Percentiles rank a stretch among this genome's conserved stretches.
Evolutionary conservation across 2,113 vertebrate genomes (phyloP).

Genomic region (Ascaphus truei): DNA sequence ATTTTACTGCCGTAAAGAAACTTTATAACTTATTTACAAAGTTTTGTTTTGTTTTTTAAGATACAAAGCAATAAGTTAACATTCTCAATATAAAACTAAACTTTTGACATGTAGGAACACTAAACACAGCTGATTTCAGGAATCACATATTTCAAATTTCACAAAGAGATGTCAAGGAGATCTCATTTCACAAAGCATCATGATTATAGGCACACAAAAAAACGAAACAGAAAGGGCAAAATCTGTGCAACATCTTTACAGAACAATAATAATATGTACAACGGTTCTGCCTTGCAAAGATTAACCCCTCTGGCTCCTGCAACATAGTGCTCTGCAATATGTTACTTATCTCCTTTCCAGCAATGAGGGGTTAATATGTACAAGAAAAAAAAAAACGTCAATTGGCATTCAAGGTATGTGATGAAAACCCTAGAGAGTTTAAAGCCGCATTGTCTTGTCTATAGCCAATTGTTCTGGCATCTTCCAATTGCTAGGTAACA

Average conservation of each 20-base stretch:
- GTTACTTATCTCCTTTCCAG: neutral
- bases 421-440: constrained; percentile 39
- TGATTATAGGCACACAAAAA: constrained; percentile 85
- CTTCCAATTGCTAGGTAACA: neutral
- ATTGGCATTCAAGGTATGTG: constrained; percentile 47
- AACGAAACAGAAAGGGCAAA: constrained; percentile 64
- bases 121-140: constrained; percentile 80
- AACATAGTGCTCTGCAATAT: constrained; percentile 24
- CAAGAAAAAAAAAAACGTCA: constrained; percentile 43
- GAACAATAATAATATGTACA: constrained; percentile 79
- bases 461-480: constrained; percentile 18
- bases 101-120: constrained; percentile 84
- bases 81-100: constrained; percentile 97
- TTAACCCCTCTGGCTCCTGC: neutral
- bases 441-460: constrained; percentile 55
- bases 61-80: constrained; percentile 97
- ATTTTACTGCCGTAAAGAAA: constrained; percentile 94
- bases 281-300: constrained; percentile 50
- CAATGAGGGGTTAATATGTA: neutral
- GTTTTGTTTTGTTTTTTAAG: constrained; percentile 53
- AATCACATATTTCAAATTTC: constrained; percentile 75
- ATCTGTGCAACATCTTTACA: constrained; percentile 76
- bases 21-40: constrained; percentile 92
- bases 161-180: constrained; percentile 76
- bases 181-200: constrained; percentile 85